These are phyloP conservation scores for Drosophila villosipedis DNA, from an alignment of 2,888 invertebrate species.

Conservation along the genomic window DNA sequence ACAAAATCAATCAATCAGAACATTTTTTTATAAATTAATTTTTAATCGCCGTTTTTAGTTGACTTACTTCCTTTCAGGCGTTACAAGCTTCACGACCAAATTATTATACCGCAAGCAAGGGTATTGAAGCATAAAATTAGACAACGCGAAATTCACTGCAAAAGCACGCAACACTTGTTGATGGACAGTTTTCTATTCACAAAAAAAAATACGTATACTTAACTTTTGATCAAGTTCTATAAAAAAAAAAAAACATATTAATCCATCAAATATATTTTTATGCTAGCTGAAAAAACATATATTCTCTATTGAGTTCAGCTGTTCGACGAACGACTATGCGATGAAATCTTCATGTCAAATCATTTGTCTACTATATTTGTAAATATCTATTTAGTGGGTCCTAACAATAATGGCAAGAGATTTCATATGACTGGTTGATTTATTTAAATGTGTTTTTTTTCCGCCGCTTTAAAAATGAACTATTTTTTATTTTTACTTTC, in stretches of 20 bases:
- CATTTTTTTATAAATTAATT: background rate
- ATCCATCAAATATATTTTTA: slow-evolving; percentile 15
- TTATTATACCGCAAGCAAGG: background rate
- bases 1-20: too few relatives aligned
- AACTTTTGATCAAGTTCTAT: slow-evolving; percentile 23
- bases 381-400: background rate
- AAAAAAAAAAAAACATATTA: slow-evolving; percentile 4
- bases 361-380: background rate
- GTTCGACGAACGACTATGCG: slow-evolving; percentile 6
- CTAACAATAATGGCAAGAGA: background rate
- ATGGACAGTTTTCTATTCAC: slow-evolving; percentile 23
- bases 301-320: slow-evolving; percentile 20
- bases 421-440: background rate
- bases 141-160: slow-evolving; percentile 11
- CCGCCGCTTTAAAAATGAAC: background rate
- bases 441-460: background rate
- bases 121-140: background rate
- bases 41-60: background rate
- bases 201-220: background rate
- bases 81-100: background rate
- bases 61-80: background rate
- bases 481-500: background rate
- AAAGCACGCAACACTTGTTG: slow-evolving; percentile 14
- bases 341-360: background rate
- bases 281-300: background rate